These are phyloP conservation scores for Poecile montanus DNA, from an alignment of 2,797 vertebrate species.

Conservation along the genomic window DNA sequence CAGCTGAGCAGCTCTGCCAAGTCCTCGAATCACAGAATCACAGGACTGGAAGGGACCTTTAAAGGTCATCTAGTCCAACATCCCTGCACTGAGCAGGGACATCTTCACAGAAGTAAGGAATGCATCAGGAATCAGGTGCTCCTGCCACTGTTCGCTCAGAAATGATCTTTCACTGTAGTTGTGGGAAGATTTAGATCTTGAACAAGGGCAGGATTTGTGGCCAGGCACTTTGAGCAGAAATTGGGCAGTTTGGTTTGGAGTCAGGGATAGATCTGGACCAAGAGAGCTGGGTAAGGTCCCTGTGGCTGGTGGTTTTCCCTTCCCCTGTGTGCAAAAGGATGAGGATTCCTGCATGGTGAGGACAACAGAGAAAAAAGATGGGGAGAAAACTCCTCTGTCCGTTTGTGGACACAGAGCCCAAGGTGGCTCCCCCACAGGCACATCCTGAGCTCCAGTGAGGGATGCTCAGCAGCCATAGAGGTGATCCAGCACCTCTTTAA, in stretches of 20 bases:
- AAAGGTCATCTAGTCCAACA: background rate
- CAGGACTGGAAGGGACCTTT: background rate
- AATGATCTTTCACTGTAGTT: background rate
- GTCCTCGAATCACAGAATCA: background rate
- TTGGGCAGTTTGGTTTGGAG: background rate
- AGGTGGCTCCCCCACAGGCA: background rate
- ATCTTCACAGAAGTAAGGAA: background rate
- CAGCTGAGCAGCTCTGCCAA: background rate
- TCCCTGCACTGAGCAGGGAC: background rate
- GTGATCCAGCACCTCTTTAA: background rate
- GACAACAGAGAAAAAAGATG: background rate
- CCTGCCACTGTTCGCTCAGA: background rate
- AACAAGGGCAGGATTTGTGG: background rate
- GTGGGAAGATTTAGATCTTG: background rate
- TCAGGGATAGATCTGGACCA: background rate
- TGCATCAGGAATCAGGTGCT: background rate
- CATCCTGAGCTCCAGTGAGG: fast-evolving
- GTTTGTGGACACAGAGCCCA: background rate
- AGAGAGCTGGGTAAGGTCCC: background rate
- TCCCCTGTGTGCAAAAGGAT: background rate
- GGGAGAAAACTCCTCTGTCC: background rate
- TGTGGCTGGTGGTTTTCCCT: background rate
- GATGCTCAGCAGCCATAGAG: background rate
- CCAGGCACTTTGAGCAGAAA: background rate
- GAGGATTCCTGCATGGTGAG: background rate